phyloP scores from a whole-genome alignment of 2,797 vertebrate genomes.

The Todus mexicanus region DNA sequence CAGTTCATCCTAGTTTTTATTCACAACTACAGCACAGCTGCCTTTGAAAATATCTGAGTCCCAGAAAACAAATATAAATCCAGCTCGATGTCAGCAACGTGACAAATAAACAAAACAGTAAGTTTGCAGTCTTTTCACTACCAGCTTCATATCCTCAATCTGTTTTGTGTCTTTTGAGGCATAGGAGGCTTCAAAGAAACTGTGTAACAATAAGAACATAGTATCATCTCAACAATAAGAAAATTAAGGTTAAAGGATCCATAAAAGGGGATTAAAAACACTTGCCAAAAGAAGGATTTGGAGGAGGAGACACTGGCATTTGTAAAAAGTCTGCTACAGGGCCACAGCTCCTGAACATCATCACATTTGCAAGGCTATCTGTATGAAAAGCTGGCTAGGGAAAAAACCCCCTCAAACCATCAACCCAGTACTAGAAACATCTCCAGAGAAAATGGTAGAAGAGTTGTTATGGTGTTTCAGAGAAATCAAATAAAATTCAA shows the following conservation, averaged over 20 bases:
- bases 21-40: not conserved
- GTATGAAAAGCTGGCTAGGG: not conserved
- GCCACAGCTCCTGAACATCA: not conserved
- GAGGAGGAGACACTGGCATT: not conserved
- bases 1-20: not conserved
- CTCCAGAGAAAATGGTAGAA: not conserved
- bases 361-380: not conserved
- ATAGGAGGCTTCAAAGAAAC: not conserved
- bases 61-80: not conserved
- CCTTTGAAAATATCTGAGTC: not conserved
- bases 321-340: not conserved
- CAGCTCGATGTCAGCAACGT: not conserved
- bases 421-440: not conserved
- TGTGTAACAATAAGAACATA: not conserved
- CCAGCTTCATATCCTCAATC: not conserved
- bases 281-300: not conserved
- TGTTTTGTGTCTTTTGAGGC: not conserved
- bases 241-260: not conserved
- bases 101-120: not conserved
- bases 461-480: not conserved
- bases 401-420: not conserved
- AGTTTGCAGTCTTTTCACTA: not conserved
- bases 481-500: not conserved
- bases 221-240: not conserved
- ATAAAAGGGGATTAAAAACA: not conserved